phyloP scores from a whole-genome alignment of 2,113 vertebrate species.

The Telmatochromis sp. region DNA sequence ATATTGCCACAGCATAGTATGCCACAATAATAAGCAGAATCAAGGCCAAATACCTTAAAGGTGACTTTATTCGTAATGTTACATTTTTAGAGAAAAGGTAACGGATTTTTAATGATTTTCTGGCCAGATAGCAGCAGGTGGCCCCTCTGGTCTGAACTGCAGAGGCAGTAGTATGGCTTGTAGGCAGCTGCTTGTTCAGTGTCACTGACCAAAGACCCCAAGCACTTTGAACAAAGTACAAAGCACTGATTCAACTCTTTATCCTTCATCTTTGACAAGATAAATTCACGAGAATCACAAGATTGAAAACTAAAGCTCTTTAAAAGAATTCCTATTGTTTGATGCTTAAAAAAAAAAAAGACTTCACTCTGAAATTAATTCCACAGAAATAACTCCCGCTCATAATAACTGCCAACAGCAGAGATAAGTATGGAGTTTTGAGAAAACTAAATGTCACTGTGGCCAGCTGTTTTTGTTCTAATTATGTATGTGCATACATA shows the following conservation, averaged over 20 bases:
- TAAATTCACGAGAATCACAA: background rate
- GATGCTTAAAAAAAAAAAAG: background rate
- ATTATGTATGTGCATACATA: background rate
- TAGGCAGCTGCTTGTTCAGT: constrained; percentile 1
- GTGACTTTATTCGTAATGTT: background rate
- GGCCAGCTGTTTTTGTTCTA: background rate
- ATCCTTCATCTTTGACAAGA: background rate
- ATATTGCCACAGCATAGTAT: background rate
- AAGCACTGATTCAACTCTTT: background rate
- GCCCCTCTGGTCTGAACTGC: background rate
- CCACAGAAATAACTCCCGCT: background rate
- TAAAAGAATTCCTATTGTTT: background rate
- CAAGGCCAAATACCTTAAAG: background rate
- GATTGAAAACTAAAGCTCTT: background rate
- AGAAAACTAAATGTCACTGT: background rate
- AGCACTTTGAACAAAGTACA: constrained; percentile 14
- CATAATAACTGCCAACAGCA: background rate
- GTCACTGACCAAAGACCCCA: constrained; percentile 6
- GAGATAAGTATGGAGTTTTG: background rate
- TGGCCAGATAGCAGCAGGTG: background rate
- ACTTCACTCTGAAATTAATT: background rate
- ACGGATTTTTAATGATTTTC: background rate
- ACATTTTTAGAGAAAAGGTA: background rate
- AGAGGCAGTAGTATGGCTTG: background rate
- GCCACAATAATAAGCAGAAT: background rate